These are phyloP conservation scores for Cisticola juncidis DNA, from an alignment of 2,113 vertebrate species.

Conservation along the genomic window DNA sequence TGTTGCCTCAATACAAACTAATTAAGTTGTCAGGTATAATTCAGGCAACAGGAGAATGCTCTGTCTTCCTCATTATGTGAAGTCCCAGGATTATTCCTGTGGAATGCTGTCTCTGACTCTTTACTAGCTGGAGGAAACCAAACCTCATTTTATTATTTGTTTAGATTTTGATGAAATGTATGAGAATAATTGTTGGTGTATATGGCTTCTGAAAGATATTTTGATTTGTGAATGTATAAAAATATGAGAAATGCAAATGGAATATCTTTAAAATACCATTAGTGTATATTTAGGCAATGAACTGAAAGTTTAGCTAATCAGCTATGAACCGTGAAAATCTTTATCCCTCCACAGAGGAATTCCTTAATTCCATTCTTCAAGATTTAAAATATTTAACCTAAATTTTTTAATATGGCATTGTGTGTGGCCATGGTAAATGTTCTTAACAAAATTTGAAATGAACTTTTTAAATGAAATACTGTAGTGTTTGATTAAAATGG, in stretches of 20 bases:
- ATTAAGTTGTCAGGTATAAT: background rate
- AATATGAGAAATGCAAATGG: background rate
- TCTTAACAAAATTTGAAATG: background rate
- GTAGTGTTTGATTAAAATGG: background rate
- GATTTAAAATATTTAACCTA: background rate
- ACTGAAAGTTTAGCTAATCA: background rate
- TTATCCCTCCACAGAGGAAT: background rate
- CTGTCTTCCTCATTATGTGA: background rate
- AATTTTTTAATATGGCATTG: background rate
- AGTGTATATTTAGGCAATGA: background rate
- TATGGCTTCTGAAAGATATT: background rate
- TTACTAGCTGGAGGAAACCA: background rate
- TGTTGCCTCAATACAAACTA: background rate
- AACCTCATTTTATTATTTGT: rapidly evolving
- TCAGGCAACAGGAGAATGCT: background rate
- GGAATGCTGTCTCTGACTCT: background rate
- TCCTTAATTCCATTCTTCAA: background rate
- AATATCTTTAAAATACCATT: background rate
- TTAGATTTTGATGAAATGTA: background rate
- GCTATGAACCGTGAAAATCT: background rate
- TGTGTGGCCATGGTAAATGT: background rate
- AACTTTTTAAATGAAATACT: background rate
- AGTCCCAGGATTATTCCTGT: background rate
- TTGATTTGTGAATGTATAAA: background rate
- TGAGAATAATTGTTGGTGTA: background rate